These are phyloP conservation scores for Drosophila meridiana DNA, from an alignment of 2,888 invertebrate genomes.

Conservation along the genomic window DNA sequence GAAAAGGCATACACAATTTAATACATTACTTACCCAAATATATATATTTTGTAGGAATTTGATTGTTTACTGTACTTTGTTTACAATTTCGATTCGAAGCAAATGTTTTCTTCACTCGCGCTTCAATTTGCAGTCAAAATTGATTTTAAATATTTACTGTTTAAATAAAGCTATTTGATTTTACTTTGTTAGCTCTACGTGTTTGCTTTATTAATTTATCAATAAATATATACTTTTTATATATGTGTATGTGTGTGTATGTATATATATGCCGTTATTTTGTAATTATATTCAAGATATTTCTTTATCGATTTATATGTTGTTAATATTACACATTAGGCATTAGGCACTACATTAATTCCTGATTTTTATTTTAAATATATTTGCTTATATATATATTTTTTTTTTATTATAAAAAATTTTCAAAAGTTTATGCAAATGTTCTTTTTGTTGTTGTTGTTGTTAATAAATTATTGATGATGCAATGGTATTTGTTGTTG, in stretches of 20 bases:
- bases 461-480: conserved; percentile 48
- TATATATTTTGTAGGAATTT: neutral
- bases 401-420: conserved; percentile 54
- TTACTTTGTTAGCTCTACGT: conserved; percentile 28
- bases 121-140: conserved; percentile 26
- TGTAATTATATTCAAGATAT: conserved; percentile 20
- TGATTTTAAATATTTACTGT: conserved; percentile 24
- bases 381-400: neutral
- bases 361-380: conserved; percentile 52
- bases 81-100: conserved; percentile 9
- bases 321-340: conserved; percentile 53
- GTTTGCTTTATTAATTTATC: conserved; percentile 44
- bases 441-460: conserved; percentile 17
- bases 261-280: conserved; percentile 17
- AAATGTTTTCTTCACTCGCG: conserved; percentile 25
- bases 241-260: conserved; percentile 11
- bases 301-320: conserved; percentile 28
- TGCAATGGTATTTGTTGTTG: conserved; percentile 29
- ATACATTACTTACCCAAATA: conserved; percentile 18
- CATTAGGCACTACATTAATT: conserved; percentile 76
- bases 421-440: conserved; percentile 47
- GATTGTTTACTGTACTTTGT: neutral
- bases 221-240: conserved; percentile 32
- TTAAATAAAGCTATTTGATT: conserved; percentile 47
- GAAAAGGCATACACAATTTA: neutral